A percentile compares a stretch with the other conserved stretches of the same genome.
Conservation (phyloP, 2,888 invertebrate genomes). For the Trimorus sp. region DNA sequence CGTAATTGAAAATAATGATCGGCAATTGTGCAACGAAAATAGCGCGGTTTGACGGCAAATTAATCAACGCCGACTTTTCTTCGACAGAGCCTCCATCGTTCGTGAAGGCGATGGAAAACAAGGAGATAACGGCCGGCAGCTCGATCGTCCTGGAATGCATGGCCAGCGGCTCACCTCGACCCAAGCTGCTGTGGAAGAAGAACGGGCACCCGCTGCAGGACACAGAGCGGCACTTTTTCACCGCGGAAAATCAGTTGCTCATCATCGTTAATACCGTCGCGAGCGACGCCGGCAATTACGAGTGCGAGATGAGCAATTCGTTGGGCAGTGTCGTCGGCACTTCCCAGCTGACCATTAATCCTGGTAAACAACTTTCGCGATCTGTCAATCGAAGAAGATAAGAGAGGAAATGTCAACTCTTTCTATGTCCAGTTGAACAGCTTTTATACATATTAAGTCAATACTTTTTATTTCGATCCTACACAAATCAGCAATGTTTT, state of each 20-base stretch:
- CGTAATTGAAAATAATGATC: neutral
- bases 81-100: conserved; percentile 93
- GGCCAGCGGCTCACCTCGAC: conserved; percentile 92
- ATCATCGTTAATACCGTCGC: conserved; percentile 91
- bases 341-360: conserved; percentile 88
- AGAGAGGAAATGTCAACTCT: neutral
- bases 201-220: conserved; percentile 88
- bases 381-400: neutral
- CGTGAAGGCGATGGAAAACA: conserved; percentile 92
- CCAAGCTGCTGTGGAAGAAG: conserved; percentile 92
- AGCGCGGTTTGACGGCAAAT: neutral
- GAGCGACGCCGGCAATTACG: conserved; percentile 92
- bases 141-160: conserved; percentile 94
- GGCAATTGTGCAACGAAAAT: too few species aligned
- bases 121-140: conserved; percentile 90
- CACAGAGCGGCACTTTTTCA: conserved; percentile 92
- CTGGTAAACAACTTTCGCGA: conserved; percentile 79
- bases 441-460: too few species aligned
- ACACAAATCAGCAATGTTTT: too few species aligned
- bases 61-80: neutral
- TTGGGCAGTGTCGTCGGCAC: conserved; percentile 89
- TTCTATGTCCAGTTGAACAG: neutral
- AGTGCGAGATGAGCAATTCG: conserved; percentile 94
- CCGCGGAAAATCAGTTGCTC: conserved; percentile 92
- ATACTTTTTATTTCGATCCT: too few species aligned